Percentiles rank a stretch among this genome's conserved stretches.
phyloP scores from a whole-genome alignment of 1,140 invertebrate genomes.

The Zelostemma sp. region DNA sequence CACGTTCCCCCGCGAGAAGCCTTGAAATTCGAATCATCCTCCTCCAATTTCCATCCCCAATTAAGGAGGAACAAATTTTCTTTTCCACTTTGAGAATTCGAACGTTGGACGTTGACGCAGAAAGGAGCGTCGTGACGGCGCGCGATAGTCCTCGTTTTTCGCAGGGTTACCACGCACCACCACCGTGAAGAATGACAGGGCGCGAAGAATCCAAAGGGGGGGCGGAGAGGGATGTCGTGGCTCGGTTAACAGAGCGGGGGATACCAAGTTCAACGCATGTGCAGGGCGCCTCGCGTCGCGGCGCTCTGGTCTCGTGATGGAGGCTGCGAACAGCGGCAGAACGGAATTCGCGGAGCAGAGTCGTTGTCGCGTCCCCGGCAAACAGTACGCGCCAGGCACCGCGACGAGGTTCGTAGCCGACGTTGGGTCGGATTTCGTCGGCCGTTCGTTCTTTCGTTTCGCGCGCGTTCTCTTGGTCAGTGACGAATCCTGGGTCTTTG shows the following conservation, averaged over 20 bases:
- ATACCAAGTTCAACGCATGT: constrained; percentile 67
- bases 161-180: constrained; percentile 46
- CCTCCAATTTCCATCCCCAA: no score
- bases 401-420: constrained; percentile 12
- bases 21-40: no score
- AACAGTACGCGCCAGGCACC: constrained; percentile 53
- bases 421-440: background rate
- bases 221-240: constrained; percentile 41
- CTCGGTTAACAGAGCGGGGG: constrained; percentile 50
- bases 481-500: background rate
- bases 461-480: background rate
- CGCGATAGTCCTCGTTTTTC: constrained; percentile 48
- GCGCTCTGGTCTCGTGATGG: constrained; percentile 64
- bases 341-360: constrained; percentile 68
- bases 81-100: no score
- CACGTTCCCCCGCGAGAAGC: no score
- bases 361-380: constrained; percentile 66
- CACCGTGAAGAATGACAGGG: constrained; percentile 56
- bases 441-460: background rate
- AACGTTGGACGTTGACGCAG: constrained; percentile 63
- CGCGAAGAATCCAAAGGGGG: constrained; percentile 20
- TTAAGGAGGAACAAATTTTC: no score
- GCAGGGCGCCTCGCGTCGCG: constrained; percentile 69
- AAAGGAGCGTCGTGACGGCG: constrained; percentile 59
- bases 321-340: constrained; percentile 66